phyloP scores from a whole-genome alignment of 2,797 vertebrate species.

The Sebastes flavidus region DNA sequence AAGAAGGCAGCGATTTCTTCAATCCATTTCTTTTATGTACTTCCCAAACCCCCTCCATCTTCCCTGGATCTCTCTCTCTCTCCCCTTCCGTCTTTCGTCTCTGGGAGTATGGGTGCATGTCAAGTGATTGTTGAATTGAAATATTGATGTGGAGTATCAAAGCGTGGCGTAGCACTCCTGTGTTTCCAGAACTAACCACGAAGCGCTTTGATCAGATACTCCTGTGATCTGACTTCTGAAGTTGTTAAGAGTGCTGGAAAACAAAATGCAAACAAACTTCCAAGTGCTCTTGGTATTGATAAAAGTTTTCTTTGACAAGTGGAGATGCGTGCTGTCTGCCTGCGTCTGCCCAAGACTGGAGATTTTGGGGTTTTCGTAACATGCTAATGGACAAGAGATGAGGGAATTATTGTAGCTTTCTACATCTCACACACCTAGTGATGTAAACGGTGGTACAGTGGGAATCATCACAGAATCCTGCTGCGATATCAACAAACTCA shows the following conservation, averaged over 20 bases:
- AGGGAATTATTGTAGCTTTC: constrained; percentile 68
- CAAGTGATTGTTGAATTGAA: constrained; percentile 90
- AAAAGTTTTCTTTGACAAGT: constrained; percentile 87
- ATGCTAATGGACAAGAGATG: constrained; percentile 78
- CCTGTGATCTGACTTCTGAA: constrained; percentile 91
- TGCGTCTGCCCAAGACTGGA: constrained; percentile 63
- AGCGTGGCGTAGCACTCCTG: constrained; percentile 86
- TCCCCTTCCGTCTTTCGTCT: constrained; percentile 82
- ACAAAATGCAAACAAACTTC: constrained; percentile 92
- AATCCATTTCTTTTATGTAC: constrained; percentile 55
- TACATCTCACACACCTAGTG: constrained; percentile 30
- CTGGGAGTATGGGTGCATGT: constrained; percentile 86
- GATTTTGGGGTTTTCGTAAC: constrained; percentile 67
- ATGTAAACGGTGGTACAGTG: constrained; percentile 38
- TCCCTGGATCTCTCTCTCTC: constrained; percentile 55
- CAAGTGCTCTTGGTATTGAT: constrained; percentile 87
- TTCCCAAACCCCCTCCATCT: constrained; percentile 53
- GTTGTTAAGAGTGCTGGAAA: constrained; percentile 89
- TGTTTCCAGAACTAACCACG: constrained; percentile 89
- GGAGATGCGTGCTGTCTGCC: constrained; percentile 73
- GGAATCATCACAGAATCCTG: constrained; percentile 33
- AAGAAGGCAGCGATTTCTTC: constrained; percentile 57
- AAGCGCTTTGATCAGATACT: constrained; percentile 88
- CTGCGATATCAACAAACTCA: constrained; percentile 3
- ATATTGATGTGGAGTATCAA: constrained; percentile 91